Evolutionary conservation across 2,888 invertebrate species (phyloP).

Genomic region (Theristus sp.): DNA sequence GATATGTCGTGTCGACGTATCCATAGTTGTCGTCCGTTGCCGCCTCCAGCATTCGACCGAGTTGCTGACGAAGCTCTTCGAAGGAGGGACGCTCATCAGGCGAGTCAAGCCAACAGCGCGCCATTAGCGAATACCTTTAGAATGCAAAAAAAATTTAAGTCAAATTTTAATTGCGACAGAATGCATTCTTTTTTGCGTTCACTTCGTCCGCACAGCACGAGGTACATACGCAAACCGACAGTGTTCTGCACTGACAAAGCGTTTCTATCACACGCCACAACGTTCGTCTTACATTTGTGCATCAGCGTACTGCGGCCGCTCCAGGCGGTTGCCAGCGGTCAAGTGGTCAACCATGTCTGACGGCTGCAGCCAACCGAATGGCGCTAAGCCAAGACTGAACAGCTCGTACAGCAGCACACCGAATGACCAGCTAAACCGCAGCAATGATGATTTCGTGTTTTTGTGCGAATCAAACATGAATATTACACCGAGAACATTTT

Average conservation of each 20-base stretch:
- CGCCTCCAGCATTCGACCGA: background rate
- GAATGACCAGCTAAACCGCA: background rate
- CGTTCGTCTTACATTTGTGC: background rate
- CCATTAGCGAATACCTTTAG: background rate
- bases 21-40: background rate
- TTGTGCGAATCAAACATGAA: background rate
- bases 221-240: too few relatives aligned
- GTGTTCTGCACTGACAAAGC: too few relatives aligned
- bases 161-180: too few relatives aligned
- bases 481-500: background rate
- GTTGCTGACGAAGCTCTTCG: background rate
- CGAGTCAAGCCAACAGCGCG: background rate
- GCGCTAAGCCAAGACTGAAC: background rate
- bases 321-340: background rate
- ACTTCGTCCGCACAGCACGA: too few relatives aligned
- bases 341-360: background rate
- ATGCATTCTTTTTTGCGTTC: too few relatives aligned
- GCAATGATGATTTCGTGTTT: too few relatives aligned
- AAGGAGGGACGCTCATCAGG: background rate
- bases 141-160: too few relatives aligned
- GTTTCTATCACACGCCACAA: too few relatives aligned
- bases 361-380: background rate
- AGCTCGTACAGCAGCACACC: constrained; percentile 1
- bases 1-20: background rate
- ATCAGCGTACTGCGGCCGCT: background rate